Conservation (phyloP, 2,113 vertebrate species). For the Mastomys coucha region DNA sequence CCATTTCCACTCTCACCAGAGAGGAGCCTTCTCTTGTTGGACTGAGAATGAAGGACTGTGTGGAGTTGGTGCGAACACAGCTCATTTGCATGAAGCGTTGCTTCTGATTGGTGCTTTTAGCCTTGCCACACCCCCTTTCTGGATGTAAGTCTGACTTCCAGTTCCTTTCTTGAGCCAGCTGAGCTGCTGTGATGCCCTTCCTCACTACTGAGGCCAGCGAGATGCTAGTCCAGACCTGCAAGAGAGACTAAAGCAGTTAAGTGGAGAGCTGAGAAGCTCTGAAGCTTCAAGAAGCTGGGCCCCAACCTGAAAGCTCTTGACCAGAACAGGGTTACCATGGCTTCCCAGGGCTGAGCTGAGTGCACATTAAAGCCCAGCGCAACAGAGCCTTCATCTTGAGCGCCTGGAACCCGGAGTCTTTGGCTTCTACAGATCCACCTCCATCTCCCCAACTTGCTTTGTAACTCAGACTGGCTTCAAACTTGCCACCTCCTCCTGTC, state of each 20-base stretch:
- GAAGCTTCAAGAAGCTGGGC: neutral
- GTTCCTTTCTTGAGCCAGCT: neutral
- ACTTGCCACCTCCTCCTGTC: neutral
- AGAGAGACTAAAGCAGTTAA: neutral
- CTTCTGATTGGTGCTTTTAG: neutral
- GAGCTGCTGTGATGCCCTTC: neutral
- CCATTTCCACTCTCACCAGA: neutral
- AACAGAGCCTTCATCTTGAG: neutral
- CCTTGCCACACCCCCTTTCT: neutral
- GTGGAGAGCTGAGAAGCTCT: neutral
- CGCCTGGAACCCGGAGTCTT: neutral
- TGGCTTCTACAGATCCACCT: neutral
- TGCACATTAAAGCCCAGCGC: neutral
- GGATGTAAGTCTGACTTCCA: neutral
- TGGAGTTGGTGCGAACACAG: neutral
- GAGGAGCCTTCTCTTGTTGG: neutral
- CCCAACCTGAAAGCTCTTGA: neutral
- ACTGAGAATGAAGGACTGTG: neutral
- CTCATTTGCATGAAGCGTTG: neutral
- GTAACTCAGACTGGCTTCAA: neutral
- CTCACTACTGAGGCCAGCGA: no score
- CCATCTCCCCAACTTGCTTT: neutral
- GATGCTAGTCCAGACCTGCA: neutral
- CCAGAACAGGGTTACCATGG: accelerated
- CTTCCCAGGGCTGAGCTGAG: neutral